Base-by-base conservation (phyloP, 2,888 invertebrate species). In the Ophioninae sp. region DNA sequence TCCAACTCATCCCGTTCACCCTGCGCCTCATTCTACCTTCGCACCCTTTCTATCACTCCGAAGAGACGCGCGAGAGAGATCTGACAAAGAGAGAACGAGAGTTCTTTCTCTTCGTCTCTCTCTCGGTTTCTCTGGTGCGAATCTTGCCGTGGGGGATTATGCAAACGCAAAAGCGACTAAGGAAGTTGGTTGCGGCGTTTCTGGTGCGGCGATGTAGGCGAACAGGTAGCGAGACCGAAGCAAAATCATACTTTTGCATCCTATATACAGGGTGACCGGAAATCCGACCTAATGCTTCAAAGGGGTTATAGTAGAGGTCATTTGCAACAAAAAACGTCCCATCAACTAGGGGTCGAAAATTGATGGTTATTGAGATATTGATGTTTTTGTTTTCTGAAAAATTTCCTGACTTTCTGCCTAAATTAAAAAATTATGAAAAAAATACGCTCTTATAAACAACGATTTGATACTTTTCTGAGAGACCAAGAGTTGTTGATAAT, bases 91-190 rank as follows among this genome's bases (percentile, higher is more conserved):
- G 67, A 39, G 73, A 67, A 61, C 56, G 56, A 80, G 63, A 61
- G 73, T 17, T 41, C 61, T 77, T 65, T 67, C 87, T 87, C 44
- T 44, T 2, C 13, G 13, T 51, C 51, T 51, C 51, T 51, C 51
- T 51, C 51, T 51, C 17, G 13, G 6, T 51, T 51, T 51, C 51
- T 51, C 51, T 51, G 86, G 90, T 88, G 90, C 87, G 90, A 91
- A 90, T 88, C 90, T 90, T 85, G 89, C 90, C 89, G 87, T 87
- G 81, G 89, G 90, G 90, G 89, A 90, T 91, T 90, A 91, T 90
- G 89, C 89, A 91, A 91, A 90, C 88, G 88, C 85, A 86, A 84
- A 61, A 76, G 75, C 81, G 81, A 84, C 77, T 85, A 86, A 84
- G 82, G 71, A 71, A 65, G 75, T 79, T 79, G 65, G 23, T 39